phyloP scores from a whole-genome alignment of 2,888 invertebrate genomes.

The Electrophaes corylata region DNA sequence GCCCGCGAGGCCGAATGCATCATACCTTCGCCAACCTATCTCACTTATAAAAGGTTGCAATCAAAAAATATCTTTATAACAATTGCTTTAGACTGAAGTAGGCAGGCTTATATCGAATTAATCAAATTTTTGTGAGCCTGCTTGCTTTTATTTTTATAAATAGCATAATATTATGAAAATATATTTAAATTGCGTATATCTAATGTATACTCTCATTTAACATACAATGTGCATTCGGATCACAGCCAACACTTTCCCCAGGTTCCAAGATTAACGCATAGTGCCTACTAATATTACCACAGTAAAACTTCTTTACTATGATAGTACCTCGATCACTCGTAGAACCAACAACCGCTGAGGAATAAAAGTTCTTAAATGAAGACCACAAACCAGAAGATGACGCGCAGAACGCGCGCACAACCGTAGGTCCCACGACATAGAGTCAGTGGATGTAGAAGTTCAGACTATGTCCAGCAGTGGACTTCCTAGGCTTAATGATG shows the following conservation, averaged over 20 bases:
- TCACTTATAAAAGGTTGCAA: conserved; percentile 13
- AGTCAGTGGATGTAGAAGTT: too few species aligned
- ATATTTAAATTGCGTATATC: background rate
- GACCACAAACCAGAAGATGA: too few species aligned
- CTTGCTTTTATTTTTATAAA: background rate
- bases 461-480: too few species aligned
- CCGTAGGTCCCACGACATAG: too few species aligned
- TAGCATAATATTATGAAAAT: background rate
- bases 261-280: background rate
- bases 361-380: too few species aligned
- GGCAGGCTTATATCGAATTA: background rate
- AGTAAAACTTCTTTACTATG: background rate
- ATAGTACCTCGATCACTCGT: too few species aligned
- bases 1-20: conserved; percentile 82
- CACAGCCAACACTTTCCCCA: background rate
- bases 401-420: too few species aligned
- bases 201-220: background rate
- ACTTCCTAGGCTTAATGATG: too few species aligned
- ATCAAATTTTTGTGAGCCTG: background rate
- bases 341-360: too few species aligned
- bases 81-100: background rate
- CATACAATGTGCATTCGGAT: background rate
- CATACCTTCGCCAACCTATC: conserved; percentile 64
- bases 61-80: conserved; percentile 9
- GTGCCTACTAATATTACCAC: background rate